phyloP scores from a whole-genome alignment of 1,140 invertebrate species.

The Caenorhabditis inopinata region DNA sequence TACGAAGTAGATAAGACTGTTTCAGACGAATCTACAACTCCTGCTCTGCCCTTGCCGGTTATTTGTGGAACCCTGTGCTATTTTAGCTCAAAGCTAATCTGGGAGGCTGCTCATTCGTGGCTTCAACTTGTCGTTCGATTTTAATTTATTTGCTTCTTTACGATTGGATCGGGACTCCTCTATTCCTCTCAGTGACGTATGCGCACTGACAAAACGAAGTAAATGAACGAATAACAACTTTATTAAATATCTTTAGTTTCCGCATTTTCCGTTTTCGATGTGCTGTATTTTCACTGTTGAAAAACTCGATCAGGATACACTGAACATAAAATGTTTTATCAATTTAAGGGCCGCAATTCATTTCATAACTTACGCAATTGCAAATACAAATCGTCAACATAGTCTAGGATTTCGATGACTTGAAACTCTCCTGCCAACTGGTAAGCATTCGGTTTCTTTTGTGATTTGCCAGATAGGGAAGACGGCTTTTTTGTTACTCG shows the following conservation, averaged over 20 bases:
- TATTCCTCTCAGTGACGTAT: too few species aligned
- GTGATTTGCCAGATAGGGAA: neutral
- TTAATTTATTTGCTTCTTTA: too few species aligned
- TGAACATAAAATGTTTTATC: neutral
- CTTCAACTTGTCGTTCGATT: too few species aligned
- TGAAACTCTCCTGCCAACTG: neutral
- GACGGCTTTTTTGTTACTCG: neutral
- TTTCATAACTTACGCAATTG: neutral
- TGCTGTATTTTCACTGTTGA: too few species aligned
- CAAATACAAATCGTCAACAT: constrained; percentile 10
- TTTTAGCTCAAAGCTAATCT: constrained; percentile 29
- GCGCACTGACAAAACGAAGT: too few species aligned
- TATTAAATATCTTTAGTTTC: too few species aligned
- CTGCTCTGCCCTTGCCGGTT: constrained; percentile 59
- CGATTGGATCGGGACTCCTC: too few species aligned
- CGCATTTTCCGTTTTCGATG: too few species aligned
- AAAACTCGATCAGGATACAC: neutral
- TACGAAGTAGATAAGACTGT: neutral
- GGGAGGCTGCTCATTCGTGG: too few species aligned
- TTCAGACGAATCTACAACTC: constrained; percentile 51
- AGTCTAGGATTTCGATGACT: neutral
- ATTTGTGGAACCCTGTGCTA: constrained; percentile 54
- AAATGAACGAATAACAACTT: too few species aligned
- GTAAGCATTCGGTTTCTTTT: neutral
- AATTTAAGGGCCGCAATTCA: neutral